These are phyloP conservation scores for Labrus mixtus DNA, from an alignment of 2,113 vertebrate species.

Conservation along the genomic window DNA sequence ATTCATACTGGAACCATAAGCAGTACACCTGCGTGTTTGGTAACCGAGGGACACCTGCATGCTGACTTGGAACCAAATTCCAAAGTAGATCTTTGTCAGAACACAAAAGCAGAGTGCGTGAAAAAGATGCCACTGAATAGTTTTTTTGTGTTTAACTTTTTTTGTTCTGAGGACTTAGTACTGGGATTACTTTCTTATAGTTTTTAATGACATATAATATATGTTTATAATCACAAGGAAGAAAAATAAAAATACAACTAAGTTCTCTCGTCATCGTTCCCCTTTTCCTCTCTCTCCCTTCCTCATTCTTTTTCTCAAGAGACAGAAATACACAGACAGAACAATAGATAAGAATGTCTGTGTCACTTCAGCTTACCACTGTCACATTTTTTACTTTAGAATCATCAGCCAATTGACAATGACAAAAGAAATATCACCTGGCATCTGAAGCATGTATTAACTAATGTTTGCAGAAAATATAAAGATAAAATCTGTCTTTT, in stretches of 20 bases:
- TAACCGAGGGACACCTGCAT: not conserved
- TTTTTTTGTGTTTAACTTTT: too few species aligned
- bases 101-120: not conserved
- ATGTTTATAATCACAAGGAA: not conserved
- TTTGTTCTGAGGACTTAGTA: too few species aligned
- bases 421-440: too few species aligned
- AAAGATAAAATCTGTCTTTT: too few species aligned
- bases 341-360: not conserved
- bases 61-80: not conserved
- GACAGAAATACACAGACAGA: conserved; percentile 26
- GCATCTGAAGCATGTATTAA: too few species aligned
- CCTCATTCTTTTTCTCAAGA: conserved; percentile 8
- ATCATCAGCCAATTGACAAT: too few species aligned
- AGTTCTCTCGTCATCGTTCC: not conserved
- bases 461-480: too few species aligned
- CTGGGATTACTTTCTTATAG: too few species aligned
- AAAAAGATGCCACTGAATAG: too few species aligned
- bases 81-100: not conserved
- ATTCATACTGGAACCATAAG: not conserved
- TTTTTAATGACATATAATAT: too few species aligned
- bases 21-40: not conserved
- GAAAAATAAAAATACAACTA: not conserved
- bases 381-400: too few species aligned
- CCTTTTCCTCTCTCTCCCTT: not conserved
- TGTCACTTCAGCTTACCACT: conserved; percentile 25